phyloP scores from a whole-genome alignment of 1,140 invertebrate species.

The Arctopsyche grandis region DNA sequence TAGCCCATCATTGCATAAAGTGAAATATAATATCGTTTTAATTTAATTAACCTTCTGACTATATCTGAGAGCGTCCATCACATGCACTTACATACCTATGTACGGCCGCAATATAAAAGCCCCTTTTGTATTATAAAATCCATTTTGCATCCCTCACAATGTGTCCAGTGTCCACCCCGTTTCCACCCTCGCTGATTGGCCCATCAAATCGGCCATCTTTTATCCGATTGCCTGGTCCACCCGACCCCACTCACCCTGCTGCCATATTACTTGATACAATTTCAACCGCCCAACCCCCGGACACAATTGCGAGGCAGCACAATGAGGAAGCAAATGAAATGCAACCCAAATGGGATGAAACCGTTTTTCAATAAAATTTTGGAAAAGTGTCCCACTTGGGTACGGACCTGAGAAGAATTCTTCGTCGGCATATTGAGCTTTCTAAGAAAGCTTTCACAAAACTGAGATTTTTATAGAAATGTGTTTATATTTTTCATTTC shows the following conservation, averaged over 20 bases:
- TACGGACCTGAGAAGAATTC: neutral
- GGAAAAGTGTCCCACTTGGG: neutral
- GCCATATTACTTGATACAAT: conserved; percentile 39
- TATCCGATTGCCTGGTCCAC: conserved; percentile 47
- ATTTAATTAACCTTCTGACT: conserved; percentile 2
- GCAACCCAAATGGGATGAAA: neutral
- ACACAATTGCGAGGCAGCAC: conserved; percentile 19
- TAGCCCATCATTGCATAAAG: conserved; percentile 13
- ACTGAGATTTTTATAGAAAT: conserved; percentile 11
- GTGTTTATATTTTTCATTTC: neutral
- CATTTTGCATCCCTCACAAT: conserved; percentile 25
- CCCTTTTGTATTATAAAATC: neutral
- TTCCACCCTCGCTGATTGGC: conserved; percentile 51
- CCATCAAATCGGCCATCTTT: conserved; percentile 55
- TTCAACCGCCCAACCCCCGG: conserved; percentile 36
- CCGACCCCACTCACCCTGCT: conserved; percentile 19
- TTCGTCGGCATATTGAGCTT: neutral
- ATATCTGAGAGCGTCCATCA: neutral
- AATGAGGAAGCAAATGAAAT: conserved; percentile 33
- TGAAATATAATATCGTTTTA: conserved; percentile 9
- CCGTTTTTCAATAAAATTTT: neutral
- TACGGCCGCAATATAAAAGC: neutral
- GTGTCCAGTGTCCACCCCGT: neutral
- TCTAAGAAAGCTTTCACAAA: neutral
- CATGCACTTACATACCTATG: neutral